Percentiles rank a stretch among this genome's conserved stretches.
Conservation (phyloP, 2,113 vertebrate genomes). For the Actenoides lindsayi region DNA sequence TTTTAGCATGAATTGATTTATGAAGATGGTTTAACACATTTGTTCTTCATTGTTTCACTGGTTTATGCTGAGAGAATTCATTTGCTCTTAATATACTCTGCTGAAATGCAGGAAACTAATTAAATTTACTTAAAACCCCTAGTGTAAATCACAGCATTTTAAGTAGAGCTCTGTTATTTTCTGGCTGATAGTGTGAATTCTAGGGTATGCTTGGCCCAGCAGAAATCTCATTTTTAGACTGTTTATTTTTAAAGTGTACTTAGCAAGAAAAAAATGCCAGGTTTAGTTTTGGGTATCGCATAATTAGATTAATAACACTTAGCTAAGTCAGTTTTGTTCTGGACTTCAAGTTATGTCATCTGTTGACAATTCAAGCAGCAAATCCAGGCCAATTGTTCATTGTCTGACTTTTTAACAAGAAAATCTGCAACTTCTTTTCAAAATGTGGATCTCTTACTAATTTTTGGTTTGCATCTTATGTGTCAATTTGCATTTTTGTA, state of each 20-base stretch:
- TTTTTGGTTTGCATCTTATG: not conserved
- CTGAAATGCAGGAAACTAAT: slow-evolving; percentile 32
- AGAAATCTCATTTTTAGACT: not conserved
- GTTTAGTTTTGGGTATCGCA: not conserved
- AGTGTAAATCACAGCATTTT: not conserved
- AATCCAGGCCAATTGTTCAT: not conserved
- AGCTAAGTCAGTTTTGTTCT: not conserved
- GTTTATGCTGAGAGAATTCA: not conserved
- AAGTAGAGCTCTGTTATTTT: not conserved
- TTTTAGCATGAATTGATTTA: slow-evolving; percentile 40
- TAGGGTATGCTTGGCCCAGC: not conserved
- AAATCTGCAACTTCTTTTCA: not conserved
- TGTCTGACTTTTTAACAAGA: not conserved
- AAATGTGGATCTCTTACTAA: not conserved
- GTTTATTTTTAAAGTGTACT: not conserved
- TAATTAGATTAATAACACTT: not conserved
- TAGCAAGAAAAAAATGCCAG: not conserved
- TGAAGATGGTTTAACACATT: slow-evolving; percentile 26
- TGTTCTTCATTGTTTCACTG: slow-evolving; percentile 31
- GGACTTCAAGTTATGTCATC: not conserved
- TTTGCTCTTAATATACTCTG: slow-evolving; percentile 11
- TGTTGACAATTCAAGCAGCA: not conserved
- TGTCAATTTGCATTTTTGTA: not conserved
- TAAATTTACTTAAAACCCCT: slow-evolving; percentile 20
- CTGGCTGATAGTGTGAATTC: not conserved